phyloP scores from a whole-genome alignment of 1,140 invertebrate genomes.

The Pinna nobilis region DNA sequence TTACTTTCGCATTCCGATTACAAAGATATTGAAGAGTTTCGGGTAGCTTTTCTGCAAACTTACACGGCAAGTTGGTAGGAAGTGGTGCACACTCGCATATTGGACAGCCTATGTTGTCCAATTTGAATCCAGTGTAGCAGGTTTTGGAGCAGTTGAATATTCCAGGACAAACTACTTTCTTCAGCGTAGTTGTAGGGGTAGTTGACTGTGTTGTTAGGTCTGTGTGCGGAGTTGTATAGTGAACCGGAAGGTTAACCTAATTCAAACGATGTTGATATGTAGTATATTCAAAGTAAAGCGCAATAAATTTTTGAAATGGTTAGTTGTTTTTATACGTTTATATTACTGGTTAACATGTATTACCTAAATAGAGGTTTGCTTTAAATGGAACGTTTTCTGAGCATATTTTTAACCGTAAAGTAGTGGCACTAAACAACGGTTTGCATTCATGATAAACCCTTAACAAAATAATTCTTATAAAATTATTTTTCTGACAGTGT shows the following conservation, averaged over 20 bases:
- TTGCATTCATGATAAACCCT: too few species aligned
- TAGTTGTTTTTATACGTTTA: too few species aligned
- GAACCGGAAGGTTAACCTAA: constrained; percentile 16
- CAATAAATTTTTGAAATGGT: too few species aligned
- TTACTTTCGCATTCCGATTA: too few species aligned
- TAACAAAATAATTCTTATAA: too few species aligned
- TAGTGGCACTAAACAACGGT: too few species aligned
- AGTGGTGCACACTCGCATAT: constrained; percentile 31
- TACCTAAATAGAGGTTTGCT: too few species aligned
- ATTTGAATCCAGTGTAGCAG: constrained; percentile 32
- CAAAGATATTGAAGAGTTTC: neutral
- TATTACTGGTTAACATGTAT: too few species aligned
- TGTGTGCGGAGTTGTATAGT: constrained; percentile 26
- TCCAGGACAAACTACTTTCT: constrained; percentile 24
- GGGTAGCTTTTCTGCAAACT: neutral
- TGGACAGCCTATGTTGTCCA: constrained; percentile 27
- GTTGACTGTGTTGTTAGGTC: neutral
- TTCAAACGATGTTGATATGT: neutral
- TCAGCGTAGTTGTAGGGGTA: constrained; percentile 11
- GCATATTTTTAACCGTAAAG: too few species aligned
- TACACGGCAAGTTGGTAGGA: constrained; percentile 27
- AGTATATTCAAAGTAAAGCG: too few species aligned
- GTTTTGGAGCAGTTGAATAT: constrained; percentile 22
- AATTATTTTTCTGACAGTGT: too few species aligned
- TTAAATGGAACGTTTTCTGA: too few species aligned